phyloP scores from a whole-genome alignment of 2,888 invertebrate genomes.

The Troides helena region DNA sequence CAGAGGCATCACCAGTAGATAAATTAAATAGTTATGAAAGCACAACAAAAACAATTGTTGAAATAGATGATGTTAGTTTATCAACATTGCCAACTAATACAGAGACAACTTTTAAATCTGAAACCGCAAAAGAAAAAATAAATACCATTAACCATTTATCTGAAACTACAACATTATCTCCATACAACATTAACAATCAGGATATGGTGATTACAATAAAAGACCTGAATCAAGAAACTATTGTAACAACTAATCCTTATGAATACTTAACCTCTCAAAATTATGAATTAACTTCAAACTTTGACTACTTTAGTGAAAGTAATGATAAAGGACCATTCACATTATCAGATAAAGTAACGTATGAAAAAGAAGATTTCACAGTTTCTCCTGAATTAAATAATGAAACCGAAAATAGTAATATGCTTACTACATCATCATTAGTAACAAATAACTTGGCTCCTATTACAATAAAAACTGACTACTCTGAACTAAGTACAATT shows the following conservation, averaged over 20 bases:
- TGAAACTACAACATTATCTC: not conserved
- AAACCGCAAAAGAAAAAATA: not conserved
- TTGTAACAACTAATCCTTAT: not conserved
- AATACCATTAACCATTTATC: not conserved
- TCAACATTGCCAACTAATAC: not conserved
- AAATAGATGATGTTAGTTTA: not conserved
- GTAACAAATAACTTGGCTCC: not conserved
- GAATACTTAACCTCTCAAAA: slow-evolving; percentile 1
- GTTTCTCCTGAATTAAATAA: not conserved
- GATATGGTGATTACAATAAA: not conserved
- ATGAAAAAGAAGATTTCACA: too few relatives aligned
- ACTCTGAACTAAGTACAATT: not conserved
- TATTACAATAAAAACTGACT: not conserved
- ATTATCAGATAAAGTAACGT: not conserved
- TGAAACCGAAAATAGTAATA: not conserved
- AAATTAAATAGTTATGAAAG: slow-evolving; percentile 2
- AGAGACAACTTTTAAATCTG: not conserved
- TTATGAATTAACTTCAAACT: not conserved
- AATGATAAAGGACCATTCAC: not conserved
- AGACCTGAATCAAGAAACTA: not conserved
- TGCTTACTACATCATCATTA: not conserved
- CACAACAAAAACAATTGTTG: not conserved
- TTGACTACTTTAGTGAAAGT: not conserved
- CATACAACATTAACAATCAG: not conserved
- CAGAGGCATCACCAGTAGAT: not conserved